Evolutionary conservation across 2,797 vertebrate species (phyloP).

Genomic region (Hydrophis major): DNA sequence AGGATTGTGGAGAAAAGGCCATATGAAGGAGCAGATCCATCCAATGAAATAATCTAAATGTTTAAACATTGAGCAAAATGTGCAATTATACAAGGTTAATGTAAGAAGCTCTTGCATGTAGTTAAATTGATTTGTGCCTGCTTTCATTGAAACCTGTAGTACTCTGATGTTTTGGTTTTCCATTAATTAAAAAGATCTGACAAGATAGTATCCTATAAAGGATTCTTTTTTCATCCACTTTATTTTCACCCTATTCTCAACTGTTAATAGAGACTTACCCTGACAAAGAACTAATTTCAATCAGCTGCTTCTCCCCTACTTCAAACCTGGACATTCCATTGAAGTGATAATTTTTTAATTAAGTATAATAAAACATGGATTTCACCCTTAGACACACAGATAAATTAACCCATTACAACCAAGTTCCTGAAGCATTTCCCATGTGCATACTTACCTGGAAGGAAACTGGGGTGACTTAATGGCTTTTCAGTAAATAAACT

Average conservation of each 20-base stretch:
- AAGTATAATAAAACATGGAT: neutral
- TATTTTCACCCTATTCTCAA: neutral
- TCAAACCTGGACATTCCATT: neutral
- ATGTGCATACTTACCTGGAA: neutral
- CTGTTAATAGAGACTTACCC: neutral
- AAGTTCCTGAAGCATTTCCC: neutral
- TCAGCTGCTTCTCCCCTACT: neutral
- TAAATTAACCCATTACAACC: neutral
- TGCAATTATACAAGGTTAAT: neutral
- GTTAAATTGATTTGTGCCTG: neutral
- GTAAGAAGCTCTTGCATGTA: neutral
- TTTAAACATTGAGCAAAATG: neutral
- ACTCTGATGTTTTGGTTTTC: neutral
- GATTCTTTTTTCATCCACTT: neutral
- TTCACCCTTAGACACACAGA: neutral
- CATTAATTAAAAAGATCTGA: neutral
- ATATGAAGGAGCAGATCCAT: neutral
- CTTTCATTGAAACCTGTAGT: neutral
- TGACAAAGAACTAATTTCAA: neutral
- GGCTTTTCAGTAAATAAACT: neutral
- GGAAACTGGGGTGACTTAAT: neutral
- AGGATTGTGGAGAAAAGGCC: neutral
- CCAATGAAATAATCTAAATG: neutral
- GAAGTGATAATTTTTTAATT: accelerated
- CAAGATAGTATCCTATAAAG: neutral